Base-by-base conservation (phyloP, 2,113 vertebrate species). In the Notothenia rossii region DNA sequence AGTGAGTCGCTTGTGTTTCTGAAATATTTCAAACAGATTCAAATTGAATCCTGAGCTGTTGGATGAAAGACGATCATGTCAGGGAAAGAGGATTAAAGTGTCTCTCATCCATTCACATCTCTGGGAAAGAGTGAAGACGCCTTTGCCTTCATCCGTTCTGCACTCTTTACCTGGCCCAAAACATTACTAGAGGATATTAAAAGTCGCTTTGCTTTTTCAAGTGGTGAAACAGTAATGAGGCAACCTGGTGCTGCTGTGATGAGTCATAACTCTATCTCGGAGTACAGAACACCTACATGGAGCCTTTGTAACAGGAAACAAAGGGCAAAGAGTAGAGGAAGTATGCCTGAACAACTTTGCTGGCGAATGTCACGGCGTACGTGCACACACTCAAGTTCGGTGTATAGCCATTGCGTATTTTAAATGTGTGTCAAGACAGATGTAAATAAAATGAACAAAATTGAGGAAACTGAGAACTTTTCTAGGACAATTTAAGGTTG, bases 221-320 rank as follows among this genome's bases (percentile, higher is more conserved):
- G 54, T 56, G 45, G 45, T 66, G 15, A 62, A 77, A 67, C 17
- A 43, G 72, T 46, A 71, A 70, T 45, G 63, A 77, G 64, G n/a
- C 48, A 45, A 69, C 64, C 74, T 60, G 56, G 65, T 43, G 14
- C 48, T 5, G 64, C 59, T 36, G 78, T 61, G 65, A 73, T 92
- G 89, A 90, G 51, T 89, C 86, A 86, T 51, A 62, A 48, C 51
- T 77, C 64, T 79, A 36, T 45, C 58, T 66, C 10, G 65, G 20
- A 77, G 75, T 63, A 64, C 18, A 79, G 54, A 77, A 80, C 83
- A 83, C 81, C 81, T 84, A 81, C 77, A 70, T 50, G 7, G 6
- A 60, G 73, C 59, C 63, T 72, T 71, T 67, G 71, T 66, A 62
- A 67, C 17, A 22, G 75, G 68, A 77, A 84, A 86, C 75, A 74